These are phyloP conservation scores for Alligator mississippiensis DNA, from an alignment of 2,113 vertebrate species.

Conservation along the genomic window DNA sequence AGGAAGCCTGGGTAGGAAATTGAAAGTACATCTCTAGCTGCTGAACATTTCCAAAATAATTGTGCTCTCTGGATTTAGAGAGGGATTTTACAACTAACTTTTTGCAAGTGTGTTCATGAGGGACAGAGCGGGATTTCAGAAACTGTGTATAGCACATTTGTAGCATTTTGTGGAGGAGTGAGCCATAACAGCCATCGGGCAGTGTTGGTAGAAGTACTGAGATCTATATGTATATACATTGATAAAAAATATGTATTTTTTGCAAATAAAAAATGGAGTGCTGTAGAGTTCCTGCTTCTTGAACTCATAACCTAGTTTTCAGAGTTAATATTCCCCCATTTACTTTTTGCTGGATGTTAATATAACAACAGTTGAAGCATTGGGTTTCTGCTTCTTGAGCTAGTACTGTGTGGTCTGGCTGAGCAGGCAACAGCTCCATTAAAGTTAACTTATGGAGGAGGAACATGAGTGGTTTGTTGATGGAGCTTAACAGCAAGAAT, in stretches of 20 bases:
- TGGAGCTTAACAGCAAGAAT: not conserved
- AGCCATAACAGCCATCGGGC: not conserved
- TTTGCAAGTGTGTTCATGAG: not conserved
- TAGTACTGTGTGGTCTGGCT: not conserved
- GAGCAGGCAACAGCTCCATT: not conserved
- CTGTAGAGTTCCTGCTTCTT: not conserved
- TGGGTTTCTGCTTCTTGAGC: not conserved
- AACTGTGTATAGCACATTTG: not conserved
- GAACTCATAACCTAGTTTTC: not conserved
- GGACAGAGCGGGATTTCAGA: not conserved
- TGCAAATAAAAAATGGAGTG: too few relatives aligned
- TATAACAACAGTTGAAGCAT: not conserved
- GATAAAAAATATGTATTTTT: too few relatives aligned
- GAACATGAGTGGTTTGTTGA: not conserved
- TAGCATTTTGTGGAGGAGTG: not conserved
- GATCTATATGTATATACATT: too few relatives aligned
- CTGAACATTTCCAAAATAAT: not conserved
- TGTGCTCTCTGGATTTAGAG: not conserved
- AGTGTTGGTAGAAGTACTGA: too few relatives aligned
- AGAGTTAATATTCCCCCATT: accelerated
- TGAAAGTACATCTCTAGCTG: not conserved
- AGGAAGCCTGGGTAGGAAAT: not conserved
- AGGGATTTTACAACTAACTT: too few relatives aligned
- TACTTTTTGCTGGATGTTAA: not conserved
- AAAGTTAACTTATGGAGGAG: not conserved